These are phyloP conservation scores for Neoscelio sp. DNA, from an alignment of 2,888 invertebrate species.

Conservation along the genomic window DNA sequence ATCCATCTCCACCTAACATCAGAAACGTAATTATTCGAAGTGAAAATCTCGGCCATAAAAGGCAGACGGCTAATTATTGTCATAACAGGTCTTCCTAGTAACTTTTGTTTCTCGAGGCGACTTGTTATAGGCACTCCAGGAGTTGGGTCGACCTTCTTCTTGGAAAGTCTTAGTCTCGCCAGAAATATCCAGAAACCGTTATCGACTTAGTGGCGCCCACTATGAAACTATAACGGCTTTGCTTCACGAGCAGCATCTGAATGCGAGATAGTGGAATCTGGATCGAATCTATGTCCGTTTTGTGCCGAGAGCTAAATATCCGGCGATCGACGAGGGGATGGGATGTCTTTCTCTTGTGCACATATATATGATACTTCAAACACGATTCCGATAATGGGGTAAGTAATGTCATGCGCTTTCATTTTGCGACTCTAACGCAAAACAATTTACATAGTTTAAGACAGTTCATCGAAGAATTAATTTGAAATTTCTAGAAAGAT, in stretches of 20 bases:
- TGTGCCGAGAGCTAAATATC: constrained; percentile 39
- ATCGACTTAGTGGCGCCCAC: constrained; percentile 57
- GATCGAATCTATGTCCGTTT: constrained; percentile 52
- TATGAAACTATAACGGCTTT: constrained; percentile 61
- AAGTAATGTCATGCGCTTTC: constrained; percentile 39
- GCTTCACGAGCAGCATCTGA: constrained; percentile 41
- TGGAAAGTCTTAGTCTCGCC: constrained; percentile 60
- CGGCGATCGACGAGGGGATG: constrained; percentile 19
- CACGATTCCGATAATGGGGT: constrained; percentile 17
- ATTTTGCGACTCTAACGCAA: constrained; percentile 39
- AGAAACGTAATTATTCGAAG: constrained; percentile 5
- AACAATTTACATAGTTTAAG: constrained; percentile 75
- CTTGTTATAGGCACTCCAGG: constrained; percentile 16
- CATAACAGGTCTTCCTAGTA: constrained; percentile 27
- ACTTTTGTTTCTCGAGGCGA: constrained; percentile 39
- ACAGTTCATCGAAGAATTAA: no score
- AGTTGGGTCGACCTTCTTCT: constrained; percentile 61
- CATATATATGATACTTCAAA: constrained; percentile 5
- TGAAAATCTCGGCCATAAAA: constrained; percentile 12
- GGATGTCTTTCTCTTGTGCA: constrained; percentile 3
- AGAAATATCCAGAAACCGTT: constrained; percentile 66
- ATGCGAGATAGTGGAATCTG: constrained; percentile 56
- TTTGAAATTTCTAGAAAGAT: no score
- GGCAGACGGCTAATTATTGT: constrained; percentile 26
- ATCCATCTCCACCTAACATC: not conserved